These are phyloP conservation scores for Mus spicilegus DNA, from an alignment of 2,113 vertebrate species.

Conservation along the genomic window DNA sequence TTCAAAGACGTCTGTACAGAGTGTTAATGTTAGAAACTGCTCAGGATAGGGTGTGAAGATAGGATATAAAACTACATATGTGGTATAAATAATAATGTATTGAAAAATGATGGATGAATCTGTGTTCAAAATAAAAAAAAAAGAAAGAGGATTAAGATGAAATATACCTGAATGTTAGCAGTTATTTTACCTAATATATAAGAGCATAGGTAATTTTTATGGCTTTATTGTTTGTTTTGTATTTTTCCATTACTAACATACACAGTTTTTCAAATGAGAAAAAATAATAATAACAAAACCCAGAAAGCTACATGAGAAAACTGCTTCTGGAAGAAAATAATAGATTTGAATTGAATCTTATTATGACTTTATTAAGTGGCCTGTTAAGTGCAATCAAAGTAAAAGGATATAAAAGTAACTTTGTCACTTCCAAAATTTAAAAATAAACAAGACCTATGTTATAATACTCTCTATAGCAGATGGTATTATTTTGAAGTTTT, in stretches of 20 bases:
- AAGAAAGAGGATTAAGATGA: not conserved
- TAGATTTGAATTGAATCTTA: constrained; percentile 4
- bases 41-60: constrained; percentile 20
- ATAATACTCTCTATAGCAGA: not conserved
- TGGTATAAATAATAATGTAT: constrained; percentile 28
- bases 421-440: constrained; percentile 23
- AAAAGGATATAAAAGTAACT: constrained; percentile 16
- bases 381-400: constrained; percentile 40
- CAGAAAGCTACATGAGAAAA: not conserved
- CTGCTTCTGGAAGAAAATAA: not conserved
- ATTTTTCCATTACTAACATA: constrained; percentile 45
- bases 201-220: constrained; percentile 38
- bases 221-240: constrained; percentile 29
- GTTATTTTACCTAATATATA: not conserved
- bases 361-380: not conserved
- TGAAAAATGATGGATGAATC: not conserved
- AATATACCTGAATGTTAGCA: constrained; percentile 22
- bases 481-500: constrained; percentile 46
- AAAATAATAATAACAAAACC: constrained; percentile 21
- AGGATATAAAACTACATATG: constrained; percentile 40
- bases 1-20: not conserved
- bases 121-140: not conserved
- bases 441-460: not conserved
- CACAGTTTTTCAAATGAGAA: constrained; percentile 33
- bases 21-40: constrained; percentile 26